These are phyloP conservation scores for Protaetia brevitarsis DNA, from an alignment of 1,140 invertebrate species.

Conservation along the genomic window DNA sequence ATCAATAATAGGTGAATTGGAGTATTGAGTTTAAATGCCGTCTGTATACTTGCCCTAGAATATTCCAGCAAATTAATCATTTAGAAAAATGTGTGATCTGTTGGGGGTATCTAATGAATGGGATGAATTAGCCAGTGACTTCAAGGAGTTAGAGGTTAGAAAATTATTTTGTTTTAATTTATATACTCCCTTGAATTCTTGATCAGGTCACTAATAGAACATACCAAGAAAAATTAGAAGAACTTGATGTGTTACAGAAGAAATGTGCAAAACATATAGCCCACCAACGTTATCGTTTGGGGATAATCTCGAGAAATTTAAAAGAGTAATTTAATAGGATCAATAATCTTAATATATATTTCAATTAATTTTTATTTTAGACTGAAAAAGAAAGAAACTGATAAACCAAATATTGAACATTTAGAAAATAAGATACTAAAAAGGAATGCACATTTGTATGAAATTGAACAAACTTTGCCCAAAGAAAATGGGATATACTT, in stretches of 20 bases:
- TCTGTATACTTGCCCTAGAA: too few species aligned
- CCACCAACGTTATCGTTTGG: slow-evolving; percentile 87
- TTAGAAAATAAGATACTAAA: slow-evolving; percentile 73
- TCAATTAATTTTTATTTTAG: slow-evolving; percentile 39
- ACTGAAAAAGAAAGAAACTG: slow-evolving; percentile 50
- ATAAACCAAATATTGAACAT: slow-evolving; percentile 54
- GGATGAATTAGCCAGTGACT: slow-evolving; percentile 74
- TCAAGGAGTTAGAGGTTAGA: slow-evolving; percentile 68
- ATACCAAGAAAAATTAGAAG: slow-evolving; percentile 80
- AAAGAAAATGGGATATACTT: slow-evolving; percentile 87
- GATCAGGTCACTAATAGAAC: slow-evolving; percentile 74
- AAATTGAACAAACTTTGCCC: slow-evolving; percentile 83
- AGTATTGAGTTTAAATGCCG: too few species aligned
- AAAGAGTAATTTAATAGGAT: slow-evolving; percentile 64
- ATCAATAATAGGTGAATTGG: too few species aligned
- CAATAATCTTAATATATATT: background rate
- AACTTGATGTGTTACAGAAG: slow-evolving; percentile 77
- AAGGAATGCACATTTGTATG: slow-evolving; percentile 73
- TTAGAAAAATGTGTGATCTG: slow-evolving; percentile 36
- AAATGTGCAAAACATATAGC: slow-evolving; percentile 84
- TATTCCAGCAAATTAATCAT: too few species aligned
- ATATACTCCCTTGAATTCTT: slow-evolving; percentile 13
- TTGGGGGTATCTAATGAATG: slow-evolving; percentile 59
- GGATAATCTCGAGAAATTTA: slow-evolving; percentile 72
- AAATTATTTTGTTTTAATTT: background rate